Base-by-base conservation (phyloP, 2,797 vertebrate genomes). In the Coranthus polyacanthus region DNA sequence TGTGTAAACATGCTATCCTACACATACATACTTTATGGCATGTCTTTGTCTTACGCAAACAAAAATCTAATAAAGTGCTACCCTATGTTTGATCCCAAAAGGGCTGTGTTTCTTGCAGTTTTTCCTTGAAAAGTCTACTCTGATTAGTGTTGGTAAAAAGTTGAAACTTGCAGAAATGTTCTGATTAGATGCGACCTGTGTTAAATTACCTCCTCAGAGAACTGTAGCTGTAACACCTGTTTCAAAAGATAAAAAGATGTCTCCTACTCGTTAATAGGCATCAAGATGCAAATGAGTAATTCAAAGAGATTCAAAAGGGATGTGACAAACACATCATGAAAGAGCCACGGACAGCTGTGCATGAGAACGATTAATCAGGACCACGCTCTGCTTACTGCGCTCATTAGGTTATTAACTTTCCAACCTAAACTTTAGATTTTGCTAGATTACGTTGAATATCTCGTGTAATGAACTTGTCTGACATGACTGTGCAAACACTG, bases 301-400 rank as follows among this genome's bases (percentile, higher is more conserved):
- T 76, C 37, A 51, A 42, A 75, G 43, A 51, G 18, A 42, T 34
- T 21, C 34, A 39, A 38, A 55, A 56, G 24, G n/a, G 8, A 17
- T 50, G 50, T 73, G 24, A 62, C 59, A 47, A 74, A 68, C 17
- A 34, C 22, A 34, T 57, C 24, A 74, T 78, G 42, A 67, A 74
- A 67, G 64, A n/a, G n/a, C n/a, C n/a, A 39, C 34, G 16, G 44
- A 64, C 69, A 64, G 26, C 26, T 73, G 51, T 36, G 24, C 21
- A 21, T 3, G 3, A 24, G 2, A 26, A 34, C 18, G 53, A 21
- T 20, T 15, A 4, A 16, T 46, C 8, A 5, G 3, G 7, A 52
- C 39, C 12, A 29, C 24, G 16, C 24, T 29, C 37, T 63, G 44
- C 3, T 0, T 10, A 29, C 22, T 0, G 15, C 0, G 5, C 10